A percentile compares a stretch with the other conserved stretches of the same genome.
These are phyloP conservation scores for Catonia carolina DNA, from an alignment of 2,888 invertebrate genomes.

Conservation along the genomic window DNA sequence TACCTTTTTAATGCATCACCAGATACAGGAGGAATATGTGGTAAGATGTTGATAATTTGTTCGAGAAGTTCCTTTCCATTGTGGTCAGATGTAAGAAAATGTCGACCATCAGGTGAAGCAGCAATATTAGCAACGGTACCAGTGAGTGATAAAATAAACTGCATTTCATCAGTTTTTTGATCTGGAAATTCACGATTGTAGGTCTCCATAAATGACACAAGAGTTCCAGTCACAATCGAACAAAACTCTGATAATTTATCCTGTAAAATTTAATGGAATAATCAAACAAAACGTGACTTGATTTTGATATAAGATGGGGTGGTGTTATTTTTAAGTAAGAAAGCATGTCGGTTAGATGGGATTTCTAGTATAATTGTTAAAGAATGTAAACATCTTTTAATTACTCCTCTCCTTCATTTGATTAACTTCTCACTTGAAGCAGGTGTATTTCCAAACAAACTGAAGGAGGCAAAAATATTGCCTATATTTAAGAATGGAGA, in stretches of 20 bases:
- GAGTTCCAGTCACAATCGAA: constrained; percentile 40
- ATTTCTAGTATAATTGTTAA: no score
- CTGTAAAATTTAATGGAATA: no score
- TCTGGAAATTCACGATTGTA: constrained; percentile 39
- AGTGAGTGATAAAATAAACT: constrained; percentile 41
- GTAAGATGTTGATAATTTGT: constrained; percentile 39
- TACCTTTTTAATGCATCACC: constrained; percentile 40
- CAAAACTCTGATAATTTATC: constrained; percentile 40
- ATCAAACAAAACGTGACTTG: no score
- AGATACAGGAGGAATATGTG: constrained; percentile 37
- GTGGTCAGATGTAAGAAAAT: constrained; percentile 40
- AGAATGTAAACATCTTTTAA: no score
- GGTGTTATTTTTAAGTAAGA: no score
- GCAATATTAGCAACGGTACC: constrained; percentile 43
- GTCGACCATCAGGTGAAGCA: constrained; percentile 40
- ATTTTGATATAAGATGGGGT: no score
- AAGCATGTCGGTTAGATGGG: no score
- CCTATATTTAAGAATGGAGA: no score
- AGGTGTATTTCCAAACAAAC: no score
- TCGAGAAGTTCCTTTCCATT: constrained; percentile 40
- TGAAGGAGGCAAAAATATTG: no score
- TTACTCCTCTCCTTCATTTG: no score
- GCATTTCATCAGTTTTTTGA: constrained; percentile 40
- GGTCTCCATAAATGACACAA: constrained; percentile 41
- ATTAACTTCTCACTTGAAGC: no score